Evolutionary conservation across 2,888 invertebrate species (phyloP), one percentile per base, ranked within the genome.

Genomic region (Punctoribates punctum): DNA sequence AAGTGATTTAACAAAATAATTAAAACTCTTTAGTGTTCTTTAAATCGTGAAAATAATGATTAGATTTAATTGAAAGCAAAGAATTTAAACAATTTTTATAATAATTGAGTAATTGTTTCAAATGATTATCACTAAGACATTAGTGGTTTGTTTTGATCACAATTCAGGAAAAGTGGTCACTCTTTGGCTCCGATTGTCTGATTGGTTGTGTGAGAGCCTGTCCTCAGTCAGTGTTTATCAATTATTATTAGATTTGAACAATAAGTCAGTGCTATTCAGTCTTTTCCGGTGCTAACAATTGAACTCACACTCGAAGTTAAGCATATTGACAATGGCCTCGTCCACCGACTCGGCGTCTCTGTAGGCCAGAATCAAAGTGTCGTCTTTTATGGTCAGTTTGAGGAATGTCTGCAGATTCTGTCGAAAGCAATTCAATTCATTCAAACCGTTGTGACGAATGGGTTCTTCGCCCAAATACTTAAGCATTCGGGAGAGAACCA

Each of bases 231-330:
- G 11, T 42, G n/a, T n/a, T n/a, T n/a, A n/a, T 42, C 42, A 9
- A 42, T 42, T 25, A 57, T 57, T 57, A 11, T 23, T 57, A 57
- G 57, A 8, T 57, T 57, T 57, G 25, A 57, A 23, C 23, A 13
- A 25, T 27, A 29, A 27, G 27, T 27, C 15, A 17, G 25, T 51
- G 51, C 11, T n/a, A n/a, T 51, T 4, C n/a, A 51, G 51, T 17
- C 11, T 2, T 34, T 3, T 11, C 95, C 95, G n/a, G 38, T 15
- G 34, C 34, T n/a, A 62, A 46, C 38, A 62, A 34, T 74, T 38
- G 38, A 46, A 38, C n/a, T 62, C 62, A n/a, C 60, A 60, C 60
- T 74, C 60, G 17, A 73, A 54, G 60, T 54, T 54, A 23, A 75
- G 70, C 51, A 75, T 65, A 75, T 75, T 75, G 15, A 20, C 46